Base-by-base conservation (phyloP, 2,113 vertebrate species). In the Nicator chloris region DNA sequence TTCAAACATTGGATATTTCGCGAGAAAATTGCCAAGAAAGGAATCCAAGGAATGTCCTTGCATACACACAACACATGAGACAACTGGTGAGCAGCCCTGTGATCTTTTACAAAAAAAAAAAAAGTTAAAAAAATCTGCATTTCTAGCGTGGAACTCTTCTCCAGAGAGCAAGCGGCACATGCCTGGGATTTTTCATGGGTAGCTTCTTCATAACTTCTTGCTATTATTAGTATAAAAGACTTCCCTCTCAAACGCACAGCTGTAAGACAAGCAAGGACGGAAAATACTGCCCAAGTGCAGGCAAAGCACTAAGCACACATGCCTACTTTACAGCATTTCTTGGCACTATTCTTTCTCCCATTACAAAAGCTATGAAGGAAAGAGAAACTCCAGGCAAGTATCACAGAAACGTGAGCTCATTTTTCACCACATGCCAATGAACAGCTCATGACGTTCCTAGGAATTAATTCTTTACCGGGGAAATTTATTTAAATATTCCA, bases 41-140 rank as follows among this genome's bases (percentile, higher is more conserved):
- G 98, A 98, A 98, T 98, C 93, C 91, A 88, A 98, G 88, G 98
- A 98, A 98, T 98, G 98, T 93, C 95, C 92, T 90, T 95, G 96
- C 76, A 80, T 44, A 47, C 65, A 96, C 83, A 96, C 90, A 97
- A 97, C 88, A 92, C 82, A 94, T 5, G 11, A 97, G 97, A 98
- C 98, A 98, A 98, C 98, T 98, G 98, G 97, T 92, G 84, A 96
- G 94, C 92, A 95, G 86, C 82, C 70, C 95, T 96, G 82, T 88
- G 93, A 95, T 94, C 93, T 88, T 63, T 78, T 12, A 83, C 70
- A 82, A 76, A 86, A 92, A 91, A 85, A 35, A 94, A 93, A 92
- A 94, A 91, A 26, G 21, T 44, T 1, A 81, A 54, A 59, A 66
- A 88, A 75, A 51, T 42, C 81, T 12, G 39, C 85, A 93, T 82